Base-by-base conservation (phyloP, 2,797 vertebrate species). In the Benthosema pterotum region DNA sequence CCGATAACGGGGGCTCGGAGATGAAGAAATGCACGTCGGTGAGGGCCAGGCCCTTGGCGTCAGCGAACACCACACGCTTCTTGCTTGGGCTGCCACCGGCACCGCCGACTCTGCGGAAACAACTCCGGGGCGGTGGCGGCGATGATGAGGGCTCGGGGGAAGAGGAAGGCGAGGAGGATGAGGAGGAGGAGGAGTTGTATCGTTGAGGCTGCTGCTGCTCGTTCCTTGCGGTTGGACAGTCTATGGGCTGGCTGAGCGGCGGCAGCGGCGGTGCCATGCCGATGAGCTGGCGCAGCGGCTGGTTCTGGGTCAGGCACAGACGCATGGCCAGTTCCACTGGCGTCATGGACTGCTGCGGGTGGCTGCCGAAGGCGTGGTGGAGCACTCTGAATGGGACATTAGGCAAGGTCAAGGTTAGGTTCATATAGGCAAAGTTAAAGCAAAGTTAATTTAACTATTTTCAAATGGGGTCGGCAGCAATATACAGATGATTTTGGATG, bases 51-150 rank as follows among this genome's bases (percentile, higher is more conserved):
- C 96, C 94, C 60, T 83, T 91, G 5, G 84, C 68, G 9, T 96
- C 95, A 0, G 95, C 94, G 16, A 96, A 95, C n/a, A 94, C 89
- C 0, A 95, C 94, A 0, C 59, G 87, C 72, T 96, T 96, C 71
- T 92, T 94, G 64, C 66, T 80, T 7, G n/a, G 46, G 1, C 58
- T 52, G 11, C 64, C 60, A 55, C 32, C 16, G 18, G 72, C 49
- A 18, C 54, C 60, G 57, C 32, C 16, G 18, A 72, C 49, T 19
- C 54, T 80, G 51, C 69, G 85, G 57, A 92, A 74, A 42, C 56
- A 72, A 69, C 88, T 86, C 32, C 68, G 79, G 17, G 73, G 0
- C 18, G 45, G 57, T 18, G 78, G 79, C 17, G 73, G 0, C 18
- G 45, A 56, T 18, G 78, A 0, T 18, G 78, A 0, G 32, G 57